A percentile compares a stretch with the other conserved stretches of the same genome.
These are phyloP conservation scores for Engystomops pustulosus DNA, from an alignment of 2,113 vertebrate genomes.

Conservation along the genomic window DNA sequence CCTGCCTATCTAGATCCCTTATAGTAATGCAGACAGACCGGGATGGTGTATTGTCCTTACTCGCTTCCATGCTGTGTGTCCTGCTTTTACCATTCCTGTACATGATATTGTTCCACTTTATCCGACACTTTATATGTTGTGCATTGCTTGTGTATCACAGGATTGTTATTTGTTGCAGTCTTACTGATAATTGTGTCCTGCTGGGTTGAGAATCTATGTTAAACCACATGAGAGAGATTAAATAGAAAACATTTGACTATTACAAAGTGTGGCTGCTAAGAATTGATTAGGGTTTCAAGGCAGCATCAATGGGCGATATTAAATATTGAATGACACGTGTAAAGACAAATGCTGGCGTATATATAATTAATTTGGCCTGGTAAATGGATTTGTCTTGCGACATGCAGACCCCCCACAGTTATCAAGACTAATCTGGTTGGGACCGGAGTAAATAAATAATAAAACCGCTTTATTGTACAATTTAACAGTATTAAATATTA, in stretches of 20 bases:
- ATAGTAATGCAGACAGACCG: too few species aligned
- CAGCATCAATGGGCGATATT: slow-evolving; percentile 78
- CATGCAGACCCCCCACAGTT: slow-evolving; percentile 79
- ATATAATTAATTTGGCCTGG: slow-evolving; percentile 84
- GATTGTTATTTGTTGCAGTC: slow-evolving; percentile 22
- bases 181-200: slow-evolving; percentile 53
- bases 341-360: slow-evolving; percentile 85
- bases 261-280: slow-evolving; percentile 73
- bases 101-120: background rate
- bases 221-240: slow-evolving; percentile 63
- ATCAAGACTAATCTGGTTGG: slow-evolving; percentile 78
- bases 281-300: slow-evolving; percentile 75
- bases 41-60: background rate
- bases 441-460: slow-evolving; percentile 86
- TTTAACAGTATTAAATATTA: slow-evolving; percentile 88
- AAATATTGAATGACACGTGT: slow-evolving; percentile 85
- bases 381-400: slow-evolving; percentile 84
- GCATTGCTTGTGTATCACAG: background rate
- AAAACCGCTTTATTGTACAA: slow-evolving; percentile 82
- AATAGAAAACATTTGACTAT: slow-evolving; percentile 74
- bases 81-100: background rate
- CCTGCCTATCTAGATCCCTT: too few species aligned
- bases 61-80: too few species aligned
- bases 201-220: slow-evolving; percentile 54
- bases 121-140: background rate